Evolutionary conservation across 2,113 vertebrate species (phyloP).

Genomic region (Falcunculus frontatus): DNA sequence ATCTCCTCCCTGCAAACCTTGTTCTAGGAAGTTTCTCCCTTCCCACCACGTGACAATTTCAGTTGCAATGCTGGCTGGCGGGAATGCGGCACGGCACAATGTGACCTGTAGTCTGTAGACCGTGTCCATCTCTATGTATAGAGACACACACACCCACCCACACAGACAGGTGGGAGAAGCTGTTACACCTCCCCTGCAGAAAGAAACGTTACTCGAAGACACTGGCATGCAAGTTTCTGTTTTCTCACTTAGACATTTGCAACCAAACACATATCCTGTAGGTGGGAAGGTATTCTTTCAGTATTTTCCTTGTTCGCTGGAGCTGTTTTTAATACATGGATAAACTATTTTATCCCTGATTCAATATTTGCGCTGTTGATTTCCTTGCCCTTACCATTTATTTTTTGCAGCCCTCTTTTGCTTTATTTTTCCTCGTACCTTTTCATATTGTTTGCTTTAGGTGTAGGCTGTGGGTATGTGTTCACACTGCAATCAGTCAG

Average conservation of each 20-base stretch:
- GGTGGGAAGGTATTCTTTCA: constrained; percentile 30
- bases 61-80: not conserved
- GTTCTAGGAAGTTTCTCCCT: not conserved
- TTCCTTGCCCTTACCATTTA: constrained; percentile 35
- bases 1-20: not conserved
- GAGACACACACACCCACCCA: not conserved
- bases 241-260: constrained; percentile 1
- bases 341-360: constrained; percentile 39
- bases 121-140: accelerated
- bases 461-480: constrained; percentile 41
- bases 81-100: not conserved
- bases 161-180: not conserved
- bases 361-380: constrained; percentile 64
- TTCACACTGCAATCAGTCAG: constrained; percentile 22
- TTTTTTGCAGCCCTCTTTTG: not conserved
- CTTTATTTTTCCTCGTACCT: constrained; percentile 29
- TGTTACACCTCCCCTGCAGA: not conserved
- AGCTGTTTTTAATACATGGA: constrained; percentile 10
- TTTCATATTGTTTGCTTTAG: constrained; percentile 63
- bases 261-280: constrained; percentile 31
- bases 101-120: not conserved
- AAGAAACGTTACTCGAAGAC: not conserved
- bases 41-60: accelerated
- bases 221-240: constrained; percentile 16
- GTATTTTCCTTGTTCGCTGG: constrained; percentile 10